Base-by-base conservation (phyloP, 2,113 vertebrate genomes). In the Pituophis catenifer region DNA sequence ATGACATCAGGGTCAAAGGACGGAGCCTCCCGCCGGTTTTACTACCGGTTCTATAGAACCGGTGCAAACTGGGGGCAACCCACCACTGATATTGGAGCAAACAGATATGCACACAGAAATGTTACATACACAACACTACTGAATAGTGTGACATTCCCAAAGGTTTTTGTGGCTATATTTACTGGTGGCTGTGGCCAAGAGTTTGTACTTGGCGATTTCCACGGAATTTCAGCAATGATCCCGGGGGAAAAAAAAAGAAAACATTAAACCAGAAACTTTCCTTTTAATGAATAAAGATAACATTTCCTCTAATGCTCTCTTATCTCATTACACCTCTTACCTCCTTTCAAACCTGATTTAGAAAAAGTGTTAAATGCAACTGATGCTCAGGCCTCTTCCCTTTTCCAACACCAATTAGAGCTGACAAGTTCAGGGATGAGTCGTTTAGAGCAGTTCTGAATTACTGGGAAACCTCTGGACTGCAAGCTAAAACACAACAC, bases 201-300 rank as follows among this genome's bases (percentile, higher is more conserved):
- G 92, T 44, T 52, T 29, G 3, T 23, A 13, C 23, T 48, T 48
- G 91, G 23, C 44, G 23, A 91, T 59, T 95, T 95, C 88, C 91
- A 88, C 93, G 50, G 29, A 24, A 88, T 89, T 94, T 59, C 86
- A 95, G 44, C 33, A 92, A 81, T 90, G 92, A 90, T 33, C 29
- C 33, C 50, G 11, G 8, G 48, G 24, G 13, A 0, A 0, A 5
- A 13, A 38, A 38, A 38, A 0, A 0, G 65, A 19, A 23, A 29
- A 55, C 48, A 91, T 95, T 95, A 96, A 97, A 93, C 33, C 87
- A 17, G 89, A 55, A 94, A 95, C 92, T 55, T 95, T 92, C 92
- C 91, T 96, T 96, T 92, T 95, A 95, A 96, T 96, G 59, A 96
- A 93, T 94, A 94, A 96, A 96, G 95, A 86, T 94, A 95, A 52